Base-by-base conservation (phyloP, 2,797 vertebrate genomes). In the Bovichtus diacanthus region DNA sequence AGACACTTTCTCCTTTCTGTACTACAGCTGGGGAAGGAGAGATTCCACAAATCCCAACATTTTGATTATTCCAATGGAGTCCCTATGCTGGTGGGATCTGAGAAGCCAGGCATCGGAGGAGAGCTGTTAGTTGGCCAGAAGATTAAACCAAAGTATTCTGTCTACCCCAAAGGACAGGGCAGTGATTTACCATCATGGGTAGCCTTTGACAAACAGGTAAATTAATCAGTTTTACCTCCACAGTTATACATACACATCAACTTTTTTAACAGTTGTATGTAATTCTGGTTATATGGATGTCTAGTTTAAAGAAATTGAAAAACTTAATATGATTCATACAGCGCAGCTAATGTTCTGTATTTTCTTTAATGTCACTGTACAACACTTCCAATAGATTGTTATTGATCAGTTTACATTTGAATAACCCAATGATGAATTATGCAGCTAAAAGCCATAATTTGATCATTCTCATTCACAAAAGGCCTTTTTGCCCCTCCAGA, bases 161-260 rank as follows among this genome's bases (percentile, higher is more conserved):
- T 87, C 6, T 96, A 91, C 87, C 95, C 96, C 50, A 90, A 64
- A 88, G 96, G 69, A 74, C 49, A 87, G 0, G 94, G 93, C 78
- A 79, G 58, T 10, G 69, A 64, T 46, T 53, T 79, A 9, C 97
- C 97, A 21, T 84, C 96, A 10, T 99, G 97, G 97, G 64, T 97
- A 25, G 95, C 94, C 75, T 98, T 98, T 90, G 96, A 98, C 90
- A 98, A 97, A 86, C 96, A 98, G 96, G 97, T 98, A 27, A 61
- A 16, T 21, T 19, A 16, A 58, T 27, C 31, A 25, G 2, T 29
- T 60, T 60, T 53, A 29, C n/a, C 19, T 15, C 12, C 13, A 19
- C 4, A 3, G 9, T 39, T 4, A 56, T 6, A 13, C 3, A 58
- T 34, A 47, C 9, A 51, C n/a, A 23, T 2, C 4, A 51, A 31